These are phyloP conservation scores for Phallusia fumigata DNA, from an alignment of 23 tunicate genomes.

Conservation along the genomic window DNA sequence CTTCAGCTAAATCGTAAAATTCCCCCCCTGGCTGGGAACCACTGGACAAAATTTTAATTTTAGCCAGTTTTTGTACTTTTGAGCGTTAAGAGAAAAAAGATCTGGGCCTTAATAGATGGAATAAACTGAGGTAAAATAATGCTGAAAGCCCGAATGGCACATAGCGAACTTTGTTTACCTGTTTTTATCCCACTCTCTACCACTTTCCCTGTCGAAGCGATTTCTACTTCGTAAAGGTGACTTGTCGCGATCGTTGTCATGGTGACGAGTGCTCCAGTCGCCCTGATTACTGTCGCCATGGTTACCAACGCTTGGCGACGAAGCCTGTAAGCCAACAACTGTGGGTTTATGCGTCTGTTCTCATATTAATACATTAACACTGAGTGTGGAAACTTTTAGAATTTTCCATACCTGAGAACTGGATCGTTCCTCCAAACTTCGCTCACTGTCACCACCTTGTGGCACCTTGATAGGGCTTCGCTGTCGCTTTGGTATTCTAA, in stretches of 20 bases:
- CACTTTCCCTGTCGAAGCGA: neutral
- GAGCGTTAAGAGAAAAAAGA: too few species aligned
- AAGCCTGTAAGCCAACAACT: neutral
- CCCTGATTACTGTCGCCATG: constrained; percentile 19
- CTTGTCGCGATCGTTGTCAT: constrained; percentile 12
- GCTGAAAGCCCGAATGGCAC: too few species aligned
- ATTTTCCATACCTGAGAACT: constrained; percentile 27
- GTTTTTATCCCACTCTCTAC: neutral
- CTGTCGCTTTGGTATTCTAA: constrained; percentile 64
- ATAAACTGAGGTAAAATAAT: too few species aligned
- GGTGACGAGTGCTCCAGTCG: constrained; percentile 7
- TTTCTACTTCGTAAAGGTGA: neutral
- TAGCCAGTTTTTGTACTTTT: too few species aligned
- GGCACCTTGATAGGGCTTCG: constrained; percentile 6
- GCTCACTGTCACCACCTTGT: constrained; percentile 37
- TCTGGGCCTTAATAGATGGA: too few species aligned
- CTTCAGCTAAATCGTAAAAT: too few species aligned
- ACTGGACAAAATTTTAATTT: too few species aligned
- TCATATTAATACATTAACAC: neutral
- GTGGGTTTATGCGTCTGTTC: neutral
- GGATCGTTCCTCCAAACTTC: constrained; percentile 24
- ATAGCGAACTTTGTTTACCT: neutral
- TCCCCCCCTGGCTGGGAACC: too few species aligned
- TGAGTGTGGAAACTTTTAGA: too few species aligned
- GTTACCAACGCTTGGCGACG: constrained; percentile 34